Evolutionary conservation across 1,140 invertebrate species (phyloP).

Genomic region (Gonatopus flavifemur): DNA sequence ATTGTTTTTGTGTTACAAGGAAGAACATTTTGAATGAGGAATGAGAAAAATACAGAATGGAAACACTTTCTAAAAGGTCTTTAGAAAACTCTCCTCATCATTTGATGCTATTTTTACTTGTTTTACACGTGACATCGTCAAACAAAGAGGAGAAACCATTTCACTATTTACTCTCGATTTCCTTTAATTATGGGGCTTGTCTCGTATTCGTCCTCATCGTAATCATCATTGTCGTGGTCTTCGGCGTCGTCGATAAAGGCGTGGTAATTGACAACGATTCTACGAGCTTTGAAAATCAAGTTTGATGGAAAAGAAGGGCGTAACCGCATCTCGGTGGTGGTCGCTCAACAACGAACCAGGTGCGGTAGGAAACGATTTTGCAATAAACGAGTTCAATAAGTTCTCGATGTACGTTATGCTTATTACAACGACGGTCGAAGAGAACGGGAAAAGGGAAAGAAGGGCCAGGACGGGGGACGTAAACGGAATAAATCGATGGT

Average conservation of each 20-base stretch:
- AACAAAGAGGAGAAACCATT: conserved; percentile 10
- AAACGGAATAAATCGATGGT: no score
- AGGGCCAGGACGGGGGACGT: no score
- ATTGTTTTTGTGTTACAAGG: no score
- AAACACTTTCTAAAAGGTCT: no score
- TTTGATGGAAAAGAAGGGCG: conserved; percentile 6
- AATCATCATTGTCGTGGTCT: no score
- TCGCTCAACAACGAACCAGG: conserved; percentile 3
- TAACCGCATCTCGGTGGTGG: neutral
- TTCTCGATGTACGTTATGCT: conserved; percentile 5
- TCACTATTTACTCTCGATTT: conserved; percentile 19
- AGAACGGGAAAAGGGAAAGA: no score
- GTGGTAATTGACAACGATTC: conserved; percentile 8
- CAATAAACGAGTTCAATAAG: conserved; percentile 5
- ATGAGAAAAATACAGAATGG: no score
- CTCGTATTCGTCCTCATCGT: no score
- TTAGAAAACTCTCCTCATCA: no score
- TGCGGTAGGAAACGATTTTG: conserved; percentile 16
- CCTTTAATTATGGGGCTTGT: conserved; percentile 17
- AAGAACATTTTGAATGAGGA: no score
- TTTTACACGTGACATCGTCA: conserved; percentile 22
- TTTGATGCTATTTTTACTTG: conserved; percentile 33
- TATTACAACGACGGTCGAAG: neutral
- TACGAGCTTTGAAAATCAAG: conserved; percentile 18
- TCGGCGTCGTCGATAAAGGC: neutral